Evolutionary conservation across 2,888 invertebrate genomes (phyloP), one percentile per base, ranked within the genome.

Genomic region (Hydropsyche betteni): DNA sequence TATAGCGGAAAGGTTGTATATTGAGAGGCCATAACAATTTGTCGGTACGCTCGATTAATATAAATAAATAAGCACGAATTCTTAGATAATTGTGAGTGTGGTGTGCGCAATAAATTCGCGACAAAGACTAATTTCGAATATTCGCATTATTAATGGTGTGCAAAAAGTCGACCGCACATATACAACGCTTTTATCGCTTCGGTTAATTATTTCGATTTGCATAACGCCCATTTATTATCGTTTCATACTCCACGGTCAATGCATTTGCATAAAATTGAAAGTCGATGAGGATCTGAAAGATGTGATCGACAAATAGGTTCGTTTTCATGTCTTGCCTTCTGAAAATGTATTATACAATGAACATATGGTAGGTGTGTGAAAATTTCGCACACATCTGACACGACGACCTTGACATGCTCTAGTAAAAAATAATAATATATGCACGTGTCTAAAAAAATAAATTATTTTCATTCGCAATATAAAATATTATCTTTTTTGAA

Each of bases 221-320:
- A 64, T 64, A 64, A 36, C 64, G 36, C 36, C 12, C 36, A 36
- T 64, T 64, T 64, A 64, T 64, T 64, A 36, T 64, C 34, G 34
- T 55, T 64, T 64, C 36, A 69, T 51, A 69, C 51, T 69, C 69
- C 70, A 70, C 70, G 70, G 70, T 53, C 70, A 70, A 34, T 52
- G 52, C 33, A 70, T 70, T 70, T 70, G 33, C 70, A 70, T 70
- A 70, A 70, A 70, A 70, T 53, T n/a, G 70, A 70, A 70, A 70
- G 70, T 70, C 16, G 16, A 44, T 44, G 44, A 8, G 10, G 10
- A 44, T 10, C 44, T 10, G 44, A 44, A 44, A 44, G 44, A 44
- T 44, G 6, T 10, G 10, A 44, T 10, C 44, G 6, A 44, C 44
- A 44, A 8, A 64, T 24, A 3, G 2, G 24, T 64, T 16, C 4